These are phyloP conservation scores for Eueremaeus valkanovi DNA, from an alignment of 2,888 invertebrate species.

Conservation along the genomic window DNA sequence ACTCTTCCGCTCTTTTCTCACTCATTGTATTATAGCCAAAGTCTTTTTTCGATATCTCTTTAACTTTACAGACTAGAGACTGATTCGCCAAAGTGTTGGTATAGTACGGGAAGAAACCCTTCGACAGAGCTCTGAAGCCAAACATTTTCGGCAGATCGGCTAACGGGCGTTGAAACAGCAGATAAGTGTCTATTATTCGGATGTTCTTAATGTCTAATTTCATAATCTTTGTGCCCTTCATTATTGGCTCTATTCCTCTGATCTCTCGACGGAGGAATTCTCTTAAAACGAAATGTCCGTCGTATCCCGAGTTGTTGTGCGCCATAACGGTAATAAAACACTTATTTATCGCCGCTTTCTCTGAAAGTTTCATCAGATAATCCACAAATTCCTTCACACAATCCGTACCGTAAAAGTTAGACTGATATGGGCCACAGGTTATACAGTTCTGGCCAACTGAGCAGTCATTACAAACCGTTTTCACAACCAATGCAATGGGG, in stretches of 20 bases:
- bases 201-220: not conserved
- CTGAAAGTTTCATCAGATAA: too few relatives aligned
- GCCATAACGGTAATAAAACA: not conserved
- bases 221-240: slow-evolving; percentile 30
- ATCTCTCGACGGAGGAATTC: not conserved
- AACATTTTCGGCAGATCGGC: slow-evolving; percentile 31
- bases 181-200: slow-evolving; percentile 6
- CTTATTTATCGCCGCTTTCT: too few relatives aligned
- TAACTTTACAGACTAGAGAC: not conserved
- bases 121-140: not conserved
- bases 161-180: slow-evolving; percentile 11
- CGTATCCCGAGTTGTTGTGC: slow-evolving; percentile 34
- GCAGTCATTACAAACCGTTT: slow-evolving; percentile 14
- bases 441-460: too few relatives aligned
- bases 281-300: slow-evolving; percentile 20
- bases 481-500: not conserved
- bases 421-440: too few relatives aligned
- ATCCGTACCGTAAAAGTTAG: not conserved
- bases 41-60: not conserved
- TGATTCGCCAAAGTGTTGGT: not conserved
- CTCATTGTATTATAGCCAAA: not conserved
- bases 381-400: too few relatives aligned
- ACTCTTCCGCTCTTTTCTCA: not conserved
- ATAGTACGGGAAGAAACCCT: slow-evolving; percentile 35
- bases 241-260: not conserved